Base-by-base conservation (phyloP, 2,797 vertebrate genomes). In the Lithobates pipiens region DNA sequence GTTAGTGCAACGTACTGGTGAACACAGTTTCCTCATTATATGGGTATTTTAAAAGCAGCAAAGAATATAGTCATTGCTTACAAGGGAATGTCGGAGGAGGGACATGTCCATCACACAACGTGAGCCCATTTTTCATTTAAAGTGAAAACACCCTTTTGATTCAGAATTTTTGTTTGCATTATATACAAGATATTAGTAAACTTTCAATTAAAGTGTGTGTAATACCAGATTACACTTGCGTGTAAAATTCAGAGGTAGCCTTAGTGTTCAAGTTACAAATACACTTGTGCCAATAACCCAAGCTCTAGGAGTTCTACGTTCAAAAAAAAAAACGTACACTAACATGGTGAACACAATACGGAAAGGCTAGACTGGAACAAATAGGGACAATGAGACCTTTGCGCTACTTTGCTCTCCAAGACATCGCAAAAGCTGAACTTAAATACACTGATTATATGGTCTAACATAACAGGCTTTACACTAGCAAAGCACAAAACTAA, bases 211-310 rank as follows among this genome's bases (percentile, higher is more conserved):
- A 46, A 7, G 7, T 61, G 10, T 63, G 80, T 63, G 80, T 70
- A 57, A 81, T 72, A 39, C 79, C 70, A 83, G 73, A 69, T 69
- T 77, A 83, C 72, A 83, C 74, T 6, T 70, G 44, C 81, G 36
- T 11, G 25, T 76, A 23, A 61, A 46, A 54, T 44, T 67, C 69
- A 74, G 82, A 83, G 82, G 82, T 83, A 83, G 82, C 68, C 32
- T 83, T 76, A 70, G 73, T 69, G 80, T 82, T 82, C n/a, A 61
- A 25, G 69, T 61, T 63, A 80, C 44, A 80, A 42, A 36, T 25
- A 82, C 69, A 73, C 42, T 63, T 23, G n/a, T 74, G 25, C 54
- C 79, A 72, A 72, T 39, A 23, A 61, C 25, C 50, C 69, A 82
- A 29, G 46, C 34, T 70, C 69, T 71, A 72, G 8, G 54, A 34